Percentiles rank a stretch among this genome's conserved stretches.
phyloP scores from a whole-genome alignment of 1,140 invertebrate species.

The Pseudomyrmex concolor region DNA sequence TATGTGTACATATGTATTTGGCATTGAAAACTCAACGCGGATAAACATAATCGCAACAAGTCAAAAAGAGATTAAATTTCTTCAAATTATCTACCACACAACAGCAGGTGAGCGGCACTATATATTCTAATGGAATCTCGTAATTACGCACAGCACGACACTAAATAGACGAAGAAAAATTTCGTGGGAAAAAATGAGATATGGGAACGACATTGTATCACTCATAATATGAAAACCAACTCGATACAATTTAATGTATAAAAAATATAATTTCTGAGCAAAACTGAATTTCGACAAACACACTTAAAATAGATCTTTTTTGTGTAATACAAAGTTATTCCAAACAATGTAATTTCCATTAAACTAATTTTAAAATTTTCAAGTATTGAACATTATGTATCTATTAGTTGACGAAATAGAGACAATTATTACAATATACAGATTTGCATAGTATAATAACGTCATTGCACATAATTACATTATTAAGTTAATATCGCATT shows the following conservation, averaged over 20 bases:
- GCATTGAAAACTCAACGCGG: slow-evolving; percentile 38
- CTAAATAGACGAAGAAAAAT: slow-evolving; percentile 2
- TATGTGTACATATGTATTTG: slow-evolving; percentile 35
- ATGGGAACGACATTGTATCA: not conserved
- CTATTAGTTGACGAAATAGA: not conserved
- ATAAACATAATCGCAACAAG: slow-evolving; percentile 42
- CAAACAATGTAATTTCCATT: not conserved
- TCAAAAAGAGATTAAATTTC: slow-evolving; percentile 64
- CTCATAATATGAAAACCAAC: slow-evolving; percentile 12
- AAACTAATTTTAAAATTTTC: no score
- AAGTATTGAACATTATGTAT: no score
- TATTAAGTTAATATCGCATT: slow-evolving; percentile 16
- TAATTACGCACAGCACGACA: slow-evolving; percentile 71
- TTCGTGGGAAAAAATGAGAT: not conserved
- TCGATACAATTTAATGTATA: not conserved
- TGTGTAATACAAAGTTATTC: not conserved
- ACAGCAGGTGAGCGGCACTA: slow-evolving; percentile 72
- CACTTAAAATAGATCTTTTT: slow-evolving; percentile 3
- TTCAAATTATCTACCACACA: slow-evolving; percentile 75
- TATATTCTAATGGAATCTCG: slow-evolving; percentile 62
- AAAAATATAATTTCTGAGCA: not conserved
- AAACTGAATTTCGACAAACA: not conserved
- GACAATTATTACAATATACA: not conserved
- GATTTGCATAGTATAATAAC: no score
- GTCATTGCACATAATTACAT: not conserved